Evolutionary conservation across 2,113 vertebrate genomes (phyloP), one percentile per base, ranked within the genome.

Genomic region (Sciurus niger): DNA sequence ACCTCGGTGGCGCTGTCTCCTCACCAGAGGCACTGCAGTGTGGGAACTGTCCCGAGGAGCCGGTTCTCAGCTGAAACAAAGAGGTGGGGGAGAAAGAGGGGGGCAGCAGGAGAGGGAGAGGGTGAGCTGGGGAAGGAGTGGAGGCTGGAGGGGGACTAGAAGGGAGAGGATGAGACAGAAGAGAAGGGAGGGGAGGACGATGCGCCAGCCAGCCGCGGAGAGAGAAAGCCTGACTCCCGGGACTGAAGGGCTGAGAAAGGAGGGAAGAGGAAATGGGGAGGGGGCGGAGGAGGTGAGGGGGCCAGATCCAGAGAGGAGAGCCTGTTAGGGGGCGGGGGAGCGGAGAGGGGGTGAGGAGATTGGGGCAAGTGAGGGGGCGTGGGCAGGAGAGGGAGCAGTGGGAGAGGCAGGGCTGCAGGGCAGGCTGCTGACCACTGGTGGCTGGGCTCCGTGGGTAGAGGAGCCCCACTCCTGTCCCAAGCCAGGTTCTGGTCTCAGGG

Each of bases 31-130:
- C 94, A 73, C 84, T 93, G 96, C 94, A 86, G 97, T 96, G 96
- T 96, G 95, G 83, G 98, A 98, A 98, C 97, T 98, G 98, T 98
- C 98, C 97, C 95, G 96, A 97, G 95, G 94, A 98, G 97, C 94
- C 87, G 93, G 96, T 97, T 97, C 98, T 97, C 97, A 48, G 96
- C 97, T 98, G 97, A 98, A 98, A 98, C 98, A 98, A 98, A 98
- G 98, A 98, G 97, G 97, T 97, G 96, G 97, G 97, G 97, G 96
- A 94, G 93, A 82, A 30, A 95, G 85, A 76, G 97, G 97, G 94
- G 93, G 95, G 89, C 90, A 95, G 97, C 89, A 46, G 94, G 87
- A 97, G 96, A 96, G 97, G 82, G 96, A 98, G 97, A 97, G 97
- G 93, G 87, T 63, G 60, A 97, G 96, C 94, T 20, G 95, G 92